Percentiles rank a stretch among this genome's conserved stretches.
These are phyloP conservation scores for Phragmatobia fuliginosa DNA, from an alignment of 2,888 invertebrate genomes.

Conservation along the genomic window DNA sequence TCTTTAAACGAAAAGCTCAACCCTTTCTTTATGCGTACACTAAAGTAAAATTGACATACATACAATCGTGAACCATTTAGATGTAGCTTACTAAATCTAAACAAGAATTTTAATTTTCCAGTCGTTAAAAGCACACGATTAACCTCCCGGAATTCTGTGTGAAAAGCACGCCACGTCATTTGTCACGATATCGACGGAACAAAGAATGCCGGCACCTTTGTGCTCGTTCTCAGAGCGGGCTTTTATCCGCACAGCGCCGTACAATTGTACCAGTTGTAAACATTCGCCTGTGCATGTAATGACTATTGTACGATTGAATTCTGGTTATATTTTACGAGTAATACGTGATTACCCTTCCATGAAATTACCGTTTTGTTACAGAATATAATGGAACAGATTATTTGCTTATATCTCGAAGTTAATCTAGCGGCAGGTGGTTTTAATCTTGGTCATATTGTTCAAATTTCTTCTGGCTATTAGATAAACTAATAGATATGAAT, in stretches of 20 bases:
- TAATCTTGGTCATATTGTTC: background rate
- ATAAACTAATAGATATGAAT: background rate
- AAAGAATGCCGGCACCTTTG: constrained; percentile 54
- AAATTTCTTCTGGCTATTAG: background rate
- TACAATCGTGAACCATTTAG: background rate
- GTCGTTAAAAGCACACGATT: constrained; percentile 28
- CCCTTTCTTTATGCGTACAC: background rate
- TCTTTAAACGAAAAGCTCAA: background rate
- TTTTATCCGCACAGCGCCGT: constrained; percentile 54
- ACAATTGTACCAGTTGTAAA: constrained; percentile 43
- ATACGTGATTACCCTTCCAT: background rate
- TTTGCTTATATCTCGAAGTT: background rate
- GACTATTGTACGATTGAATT: constrained; percentile 11
- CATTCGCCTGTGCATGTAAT: constrained; percentile 19
- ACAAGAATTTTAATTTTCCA: constrained; percentile 4
- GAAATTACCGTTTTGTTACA: background rate
- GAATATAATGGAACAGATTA: background rate
- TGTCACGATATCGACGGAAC: constrained; percentile 54
- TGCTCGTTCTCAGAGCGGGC: constrained; percentile 48
- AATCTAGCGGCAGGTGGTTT: background rate
- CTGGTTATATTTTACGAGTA: background rate
- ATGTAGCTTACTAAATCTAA: background rate
- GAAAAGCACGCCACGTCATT: constrained; percentile 45
- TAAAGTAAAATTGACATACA: background rate
- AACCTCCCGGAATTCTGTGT: constrained; percentile 29